A percentile compares a stretch with the other conserved stretches of the same genome.
Conservation (phyloP, 2,113 vertebrate species). For the Neolamprologus tretocephalus region DNA sequence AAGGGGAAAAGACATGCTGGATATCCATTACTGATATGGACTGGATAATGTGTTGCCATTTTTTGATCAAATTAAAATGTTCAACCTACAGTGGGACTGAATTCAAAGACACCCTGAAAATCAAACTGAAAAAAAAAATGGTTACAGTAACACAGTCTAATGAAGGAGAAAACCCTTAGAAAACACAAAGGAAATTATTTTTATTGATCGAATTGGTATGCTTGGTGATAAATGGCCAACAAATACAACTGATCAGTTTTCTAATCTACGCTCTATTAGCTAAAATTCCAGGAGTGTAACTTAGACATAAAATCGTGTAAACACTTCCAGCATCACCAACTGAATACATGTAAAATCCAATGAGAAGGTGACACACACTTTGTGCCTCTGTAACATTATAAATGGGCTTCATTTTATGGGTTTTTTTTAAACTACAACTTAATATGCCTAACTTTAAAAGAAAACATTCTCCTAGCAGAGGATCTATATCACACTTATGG, state of each 20-base stretch:
- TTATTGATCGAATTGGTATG: background rate
- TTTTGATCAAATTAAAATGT: background rate
- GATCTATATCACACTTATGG: background rate
- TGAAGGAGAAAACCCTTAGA: rapidly evolving
- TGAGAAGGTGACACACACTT: background rate
- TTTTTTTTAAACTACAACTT: background rate
- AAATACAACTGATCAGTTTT: background rate
- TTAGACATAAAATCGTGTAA: background rate
- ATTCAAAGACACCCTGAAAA: background rate
- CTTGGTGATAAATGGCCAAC: background rate
- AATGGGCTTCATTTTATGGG: background rate
- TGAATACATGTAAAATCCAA: background rate
- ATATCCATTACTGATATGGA: background rate
- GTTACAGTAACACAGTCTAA: background rate
- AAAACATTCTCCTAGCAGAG: rapidly evolving
- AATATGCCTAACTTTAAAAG: background rate
- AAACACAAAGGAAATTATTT: background rate
- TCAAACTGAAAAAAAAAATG: background rate
- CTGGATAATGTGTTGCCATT: background rate
- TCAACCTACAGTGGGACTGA: background rate
- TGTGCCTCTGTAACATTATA: background rate
- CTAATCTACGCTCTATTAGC: background rate
- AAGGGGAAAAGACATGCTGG: background rate
- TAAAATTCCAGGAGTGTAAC: background rate
- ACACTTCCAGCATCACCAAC: background rate